Base-by-base conservation (phyloP, 2,113 vertebrate species). In the Pteruthius melanotis region DNA sequence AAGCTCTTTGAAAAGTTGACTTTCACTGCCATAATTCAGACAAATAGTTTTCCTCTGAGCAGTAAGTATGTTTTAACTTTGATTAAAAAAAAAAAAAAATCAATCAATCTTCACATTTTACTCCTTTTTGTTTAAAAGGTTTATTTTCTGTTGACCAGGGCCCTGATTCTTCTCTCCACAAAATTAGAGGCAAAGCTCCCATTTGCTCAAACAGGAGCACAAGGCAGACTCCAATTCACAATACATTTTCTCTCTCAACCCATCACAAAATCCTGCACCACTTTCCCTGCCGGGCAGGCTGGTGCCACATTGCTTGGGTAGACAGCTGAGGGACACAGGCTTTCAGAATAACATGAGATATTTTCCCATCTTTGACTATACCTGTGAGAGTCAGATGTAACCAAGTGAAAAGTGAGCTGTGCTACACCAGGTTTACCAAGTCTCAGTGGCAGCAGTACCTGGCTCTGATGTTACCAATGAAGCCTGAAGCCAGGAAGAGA, bases 161-260 rank as follows among this genome's bases (percentile, higher is more conserved):
- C 7, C 26, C 11, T 4, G 2, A 23, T 56, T 42, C 50, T 75
- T 7, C 4, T 59, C 1, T n/a, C 8, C 8, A 22, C 40, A 33
- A 77, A 63, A 72, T 49, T 57, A 40, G 74, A 70, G 24, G 26
- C 13, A 87, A 74, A 89, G n/a, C 6, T 68, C n/a, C 15, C 21
- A 10, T 37, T n/a, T 7, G 1, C 7, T 83, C 76, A n/a, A 54
- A 37, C 2, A 75, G 27, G 14, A 89, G 24, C 22, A 64, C 21
- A 56, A 79, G 15, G 40, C 11, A 15, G 16, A 52, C 40, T 59
- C 0, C 5, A 28, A 64, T 44, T n/a, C 2, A 0, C 10, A 0
- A 27, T n/a, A 1, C 20, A 19, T 9, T 11, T 5, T 68, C 16
- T 52, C 39, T 83, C n/a, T 77, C 50, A 89, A 39, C 7, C 28